Percentiles rank a stretch among this genome's conserved stretches.
Evolutionary conservation across 1,140 invertebrate genomes (phyloP).

Genomic region (Chionoecetes opilio): DNA sequence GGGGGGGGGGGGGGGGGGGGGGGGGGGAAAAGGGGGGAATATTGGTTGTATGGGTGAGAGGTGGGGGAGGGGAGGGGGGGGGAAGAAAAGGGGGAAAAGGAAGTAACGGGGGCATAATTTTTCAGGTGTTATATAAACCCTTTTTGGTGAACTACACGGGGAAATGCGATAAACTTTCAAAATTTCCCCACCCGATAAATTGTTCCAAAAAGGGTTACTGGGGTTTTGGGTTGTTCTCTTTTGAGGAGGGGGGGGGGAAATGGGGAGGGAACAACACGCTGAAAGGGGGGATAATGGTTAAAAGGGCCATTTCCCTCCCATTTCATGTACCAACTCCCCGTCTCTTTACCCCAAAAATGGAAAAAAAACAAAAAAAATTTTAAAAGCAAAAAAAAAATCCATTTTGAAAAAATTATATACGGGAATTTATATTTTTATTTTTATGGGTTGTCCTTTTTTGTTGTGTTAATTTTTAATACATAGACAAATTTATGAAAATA

Average conservation of each 20-base stretch:
- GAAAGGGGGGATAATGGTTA: not conserved
- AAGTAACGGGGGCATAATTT: not conserved
- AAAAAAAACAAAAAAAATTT: not conserved
- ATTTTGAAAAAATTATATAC: not conserved
- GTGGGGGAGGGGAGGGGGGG: not conserved
- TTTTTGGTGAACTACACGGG: slow-evolving; percentile 44
- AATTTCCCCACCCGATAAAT: slow-evolving; percentile 56
- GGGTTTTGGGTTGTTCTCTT: not conserved
- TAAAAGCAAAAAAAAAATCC: not conserved
- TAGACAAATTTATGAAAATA: too few relatives aligned
- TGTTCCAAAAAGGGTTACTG: slow-evolving; percentile 44
- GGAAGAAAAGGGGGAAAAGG: not conserved
- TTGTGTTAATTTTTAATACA: too few relatives aligned
- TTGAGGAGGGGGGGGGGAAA: too few relatives aligned
- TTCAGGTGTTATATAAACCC: slow-evolving; percentile 36
- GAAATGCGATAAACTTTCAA: slow-evolving; percentile 47
- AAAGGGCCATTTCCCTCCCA: not conserved
- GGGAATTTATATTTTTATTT: not conserved
- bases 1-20: too few relatives aligned
- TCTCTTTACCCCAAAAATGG: too few relatives aligned
- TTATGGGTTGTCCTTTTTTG: not conserved
- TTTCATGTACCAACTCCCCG: not conserved
- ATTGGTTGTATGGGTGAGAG: not conserved
- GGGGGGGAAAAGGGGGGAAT: not conserved
- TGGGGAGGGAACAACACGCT: not conserved